Evolutionary conservation across 2,113 vertebrate species (phyloP).

Genomic region (Recurvirostra avosetta): DNA sequence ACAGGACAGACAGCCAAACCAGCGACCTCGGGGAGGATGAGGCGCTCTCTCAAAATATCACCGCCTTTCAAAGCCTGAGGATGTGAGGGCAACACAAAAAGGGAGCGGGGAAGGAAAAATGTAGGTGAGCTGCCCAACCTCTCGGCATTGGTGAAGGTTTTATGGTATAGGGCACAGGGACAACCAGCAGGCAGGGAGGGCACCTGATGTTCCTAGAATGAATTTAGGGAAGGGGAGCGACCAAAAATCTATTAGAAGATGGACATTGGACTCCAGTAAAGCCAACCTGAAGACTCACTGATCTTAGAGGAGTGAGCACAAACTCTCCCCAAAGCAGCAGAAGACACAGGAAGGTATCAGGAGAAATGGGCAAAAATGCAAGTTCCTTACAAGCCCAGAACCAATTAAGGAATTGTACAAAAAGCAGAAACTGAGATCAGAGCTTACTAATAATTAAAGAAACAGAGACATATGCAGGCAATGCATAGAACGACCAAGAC

Average conservation of each 20-base stretch:
- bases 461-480: background rate
- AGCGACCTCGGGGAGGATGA: background rate
- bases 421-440: background rate
- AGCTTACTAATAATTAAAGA: background rate
- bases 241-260: background rate
- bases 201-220: background rate
- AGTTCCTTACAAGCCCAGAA: background rate
- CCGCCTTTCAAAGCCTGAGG: background rate
- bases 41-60: background rate
- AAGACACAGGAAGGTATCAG: background rate
- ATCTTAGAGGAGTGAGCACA: background rate
- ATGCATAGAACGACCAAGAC: background rate
- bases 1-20: background rate
- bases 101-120: background rate
- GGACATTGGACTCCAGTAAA: background rate
- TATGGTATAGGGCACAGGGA: background rate
- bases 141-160: accelerated
- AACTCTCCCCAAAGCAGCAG: background rate
- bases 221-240: accelerated
- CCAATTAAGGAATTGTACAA: background rate
- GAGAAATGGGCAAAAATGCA: accelerated
- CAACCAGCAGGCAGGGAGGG: background rate
- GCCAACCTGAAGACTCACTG: background rate
- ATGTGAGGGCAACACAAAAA: background rate
- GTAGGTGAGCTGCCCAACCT: background rate